Evolutionary conservation across 2,888 invertebrate species (phyloP).

Genomic region (Meteorus colon): DNA sequence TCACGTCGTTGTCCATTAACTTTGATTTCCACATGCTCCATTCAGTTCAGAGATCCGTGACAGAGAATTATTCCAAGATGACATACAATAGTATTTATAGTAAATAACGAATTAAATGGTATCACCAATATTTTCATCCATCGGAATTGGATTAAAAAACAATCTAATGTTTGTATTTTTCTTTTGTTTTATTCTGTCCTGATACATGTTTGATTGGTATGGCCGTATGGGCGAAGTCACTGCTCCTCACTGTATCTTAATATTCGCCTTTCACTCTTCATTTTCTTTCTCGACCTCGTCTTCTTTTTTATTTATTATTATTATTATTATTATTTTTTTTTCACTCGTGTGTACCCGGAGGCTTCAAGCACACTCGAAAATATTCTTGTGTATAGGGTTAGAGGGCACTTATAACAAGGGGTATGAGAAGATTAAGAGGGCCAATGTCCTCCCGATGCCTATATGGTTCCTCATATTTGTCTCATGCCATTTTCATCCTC

Average conservation of each 20-base stretch:
- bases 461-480: conserved; percentile 21
- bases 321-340: background rate
- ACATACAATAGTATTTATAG: too few relatives aligned
- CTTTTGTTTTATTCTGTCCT: background rate
- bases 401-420: conserved; percentile 26
- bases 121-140: too few relatives aligned
- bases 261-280: background rate
- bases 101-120: too few relatives aligned
- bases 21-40: background rate
- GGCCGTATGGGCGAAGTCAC: background rate
- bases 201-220: background rate
- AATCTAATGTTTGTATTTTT: background rate
- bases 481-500: background rate
- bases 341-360: conserved; percentile 5
- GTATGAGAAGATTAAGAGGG: conserved; percentile 41
- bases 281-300: background rate
- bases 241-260: background rate
- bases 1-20: background rate
- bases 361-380: conserved; percentile 19
- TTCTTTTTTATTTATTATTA: background rate
- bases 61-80: too few relatives aligned
- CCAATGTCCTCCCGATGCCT: conserved; percentile 42
- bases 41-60: background rate
- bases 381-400: conserved; percentile 33
- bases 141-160: too few relatives aligned